These are phyloP conservation scores for Physella acuta DNA, from an alignment of 1,140 invertebrate species.

Conservation along the genomic window DNA sequence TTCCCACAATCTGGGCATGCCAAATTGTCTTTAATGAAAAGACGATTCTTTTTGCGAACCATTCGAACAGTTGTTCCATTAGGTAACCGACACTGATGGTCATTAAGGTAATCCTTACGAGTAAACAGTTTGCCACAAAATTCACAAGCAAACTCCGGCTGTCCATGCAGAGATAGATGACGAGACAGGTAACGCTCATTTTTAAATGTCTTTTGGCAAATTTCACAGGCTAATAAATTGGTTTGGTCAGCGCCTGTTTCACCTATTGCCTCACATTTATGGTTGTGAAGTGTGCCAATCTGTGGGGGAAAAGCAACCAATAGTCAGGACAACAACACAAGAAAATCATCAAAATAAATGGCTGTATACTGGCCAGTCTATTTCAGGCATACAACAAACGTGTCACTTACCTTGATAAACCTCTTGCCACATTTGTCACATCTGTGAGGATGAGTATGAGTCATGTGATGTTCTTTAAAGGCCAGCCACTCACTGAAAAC, in stretches of 20 bases:
- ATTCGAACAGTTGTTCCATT: slow-evolving; percentile 39
- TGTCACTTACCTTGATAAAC: slow-evolving; percentile 48
- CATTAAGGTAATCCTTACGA: slow-evolving; percentile 38
- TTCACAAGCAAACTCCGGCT: slow-evolving; percentile 41
- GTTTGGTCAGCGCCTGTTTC: slow-evolving; percentile 23
- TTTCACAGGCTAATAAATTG: slow-evolving; percentile 33
- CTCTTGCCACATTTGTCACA: slow-evolving; percentile 57
- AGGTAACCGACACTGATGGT: slow-evolving; percentile 40
- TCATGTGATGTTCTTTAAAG: slow-evolving; percentile 53
- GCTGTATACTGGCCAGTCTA: not conserved
- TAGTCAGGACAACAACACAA: too few species aligned
- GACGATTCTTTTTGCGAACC: slow-evolving; percentile 33
- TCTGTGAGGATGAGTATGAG: slow-evolving; percentile 57
- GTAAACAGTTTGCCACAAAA: slow-evolving; percentile 39
- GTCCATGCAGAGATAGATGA: slow-evolving; percentile 39
- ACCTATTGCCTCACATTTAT: slow-evolving; percentile 39
- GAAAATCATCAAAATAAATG: not conserved
- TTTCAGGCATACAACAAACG: too few species aligned
- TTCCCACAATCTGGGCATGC: slow-evolving; percentile 54
- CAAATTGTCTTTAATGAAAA: slow-evolving; percentile 39
- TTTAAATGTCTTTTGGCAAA: slow-evolving; percentile 43
- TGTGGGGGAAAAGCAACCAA: too few species aligned
- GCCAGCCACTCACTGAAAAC: slow-evolving; percentile 42
- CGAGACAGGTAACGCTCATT: slow-evolving; percentile 36
- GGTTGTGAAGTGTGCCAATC: slow-evolving; percentile 46